Conservation (phyloP, 2,888 invertebrate genomes). For the Xestia rhomboidea region DNA sequence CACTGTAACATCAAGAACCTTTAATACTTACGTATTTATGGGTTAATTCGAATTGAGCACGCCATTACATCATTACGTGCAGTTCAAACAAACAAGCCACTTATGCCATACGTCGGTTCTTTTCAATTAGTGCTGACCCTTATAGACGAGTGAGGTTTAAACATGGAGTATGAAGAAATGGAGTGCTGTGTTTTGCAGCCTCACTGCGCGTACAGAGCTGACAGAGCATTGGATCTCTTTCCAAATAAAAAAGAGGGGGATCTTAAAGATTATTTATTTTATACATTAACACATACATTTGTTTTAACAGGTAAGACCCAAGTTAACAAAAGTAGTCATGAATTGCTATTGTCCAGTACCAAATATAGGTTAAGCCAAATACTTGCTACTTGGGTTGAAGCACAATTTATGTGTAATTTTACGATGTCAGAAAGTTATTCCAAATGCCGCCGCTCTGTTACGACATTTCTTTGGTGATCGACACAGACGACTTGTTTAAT, state of each 20-base stretch:
- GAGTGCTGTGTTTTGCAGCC: neutral
- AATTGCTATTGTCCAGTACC: no score
- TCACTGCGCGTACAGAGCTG: neutral
- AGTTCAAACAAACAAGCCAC: conserved; percentile 64
- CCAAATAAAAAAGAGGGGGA: neutral
- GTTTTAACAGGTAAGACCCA: no score
- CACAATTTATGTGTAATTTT: neutral
- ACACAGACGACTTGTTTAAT: neutral
- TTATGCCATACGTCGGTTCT: conserved; percentile 54
- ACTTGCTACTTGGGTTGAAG: no score
- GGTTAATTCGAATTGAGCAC: conserved; percentile 69
- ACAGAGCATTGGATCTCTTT: neutral
- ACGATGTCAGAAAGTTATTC: neutral
- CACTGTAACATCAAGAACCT: conserved; percentile 7
- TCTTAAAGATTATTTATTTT: neutral
- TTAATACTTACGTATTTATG: conserved; percentile 34
- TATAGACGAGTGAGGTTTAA: conserved; percentile 21
- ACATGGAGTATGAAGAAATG: conserved; percentile 25
- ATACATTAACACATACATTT: no score
- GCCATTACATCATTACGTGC: conserved; percentile 71
- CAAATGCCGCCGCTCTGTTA: neutral
- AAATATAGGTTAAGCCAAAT: no score
- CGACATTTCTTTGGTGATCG: neutral
- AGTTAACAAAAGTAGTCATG: no score
- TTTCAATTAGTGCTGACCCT: conserved; percentile 63